phyloP scores from a whole-genome alignment of 2,113 vertebrate genomes.

The Andinoacara biseriatus region DNA sequence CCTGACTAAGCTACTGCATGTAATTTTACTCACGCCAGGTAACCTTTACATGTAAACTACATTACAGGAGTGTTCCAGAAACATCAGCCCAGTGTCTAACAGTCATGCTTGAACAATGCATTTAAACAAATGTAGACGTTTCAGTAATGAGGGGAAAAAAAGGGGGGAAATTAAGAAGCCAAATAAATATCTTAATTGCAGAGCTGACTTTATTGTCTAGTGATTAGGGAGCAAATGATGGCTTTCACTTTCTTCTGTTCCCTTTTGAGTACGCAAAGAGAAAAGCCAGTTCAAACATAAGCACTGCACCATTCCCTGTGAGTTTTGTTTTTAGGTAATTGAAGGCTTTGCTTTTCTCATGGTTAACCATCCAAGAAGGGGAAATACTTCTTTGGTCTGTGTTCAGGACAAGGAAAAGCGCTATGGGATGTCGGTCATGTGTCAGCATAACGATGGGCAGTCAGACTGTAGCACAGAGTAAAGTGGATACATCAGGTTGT shows the following conservation, averaged over 20 bases:
- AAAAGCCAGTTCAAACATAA: slow-evolving; percentile 39
- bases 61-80: slow-evolving; percentile 2
- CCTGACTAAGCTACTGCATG: slow-evolving; percentile 50
- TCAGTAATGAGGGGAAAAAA: slow-evolving; percentile 8
- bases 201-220: slow-evolving; percentile 2
- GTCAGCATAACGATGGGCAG: not conserved
- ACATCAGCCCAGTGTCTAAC: not conserved
- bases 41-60: slow-evolving; percentile 12
- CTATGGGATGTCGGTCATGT: not conserved
- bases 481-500: not conserved
- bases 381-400: slow-evolving; percentile 44
- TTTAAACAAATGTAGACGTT: slow-evolving; percentile 9
- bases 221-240: slow-evolving; percentile 52
- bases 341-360: slow-evolving; percentile 59
- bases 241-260: slow-evolving; percentile 43
- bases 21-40: slow-evolving; percentile 25
- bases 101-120: slow-evolving; percentile 1
- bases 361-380: slow-evolving; percentile 63
- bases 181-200: slow-evolving; percentile 30
- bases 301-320: slow-evolving; percentile 26
- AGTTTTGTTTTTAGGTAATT: slow-evolving; percentile 70
- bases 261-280: slow-evolving; percentile 29
- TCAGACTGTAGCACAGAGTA: not conserved
- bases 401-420: slow-evolving; percentile 37
- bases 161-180: slow-evolving; percentile 13